Evolutionary conservation across 2,797 vertebrate genomes (phyloP).

Genomic region (Capromys pilorides): DNA sequence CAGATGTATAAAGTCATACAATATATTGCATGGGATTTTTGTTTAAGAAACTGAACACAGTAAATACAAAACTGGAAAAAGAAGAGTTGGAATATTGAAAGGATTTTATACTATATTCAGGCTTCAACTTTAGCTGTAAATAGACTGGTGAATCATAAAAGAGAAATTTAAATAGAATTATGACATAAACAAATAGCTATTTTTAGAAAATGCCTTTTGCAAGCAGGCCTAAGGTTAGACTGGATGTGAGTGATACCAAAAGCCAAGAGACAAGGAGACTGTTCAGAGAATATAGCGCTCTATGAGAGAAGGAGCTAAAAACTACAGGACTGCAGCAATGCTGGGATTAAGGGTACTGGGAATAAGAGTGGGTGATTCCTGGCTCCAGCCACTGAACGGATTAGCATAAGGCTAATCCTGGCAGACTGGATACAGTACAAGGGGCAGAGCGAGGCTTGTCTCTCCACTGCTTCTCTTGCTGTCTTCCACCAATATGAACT

Average conservation of each 20-base stretch:
- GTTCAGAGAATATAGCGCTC: background rate
- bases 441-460: background rate
- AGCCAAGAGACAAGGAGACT: background rate
- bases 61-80: background rate
- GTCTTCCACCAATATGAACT: background rate
- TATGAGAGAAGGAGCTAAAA: background rate
- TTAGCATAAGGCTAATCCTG: background rate
- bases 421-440: background rate
- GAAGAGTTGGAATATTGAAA: background rate
- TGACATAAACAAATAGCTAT: background rate
- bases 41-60: background rate
- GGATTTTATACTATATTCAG: background rate
- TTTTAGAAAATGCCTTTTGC: conserved; percentile 38
- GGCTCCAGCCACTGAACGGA: background rate
- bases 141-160: background rate
- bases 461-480: background rate
- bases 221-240: background rate
- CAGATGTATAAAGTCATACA: background rate
- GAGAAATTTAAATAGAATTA: conserved; percentile 28
- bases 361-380: background rate
- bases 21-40: background rate
- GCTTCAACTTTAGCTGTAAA: background rate
- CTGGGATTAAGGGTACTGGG: background rate
- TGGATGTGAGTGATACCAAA: background rate
- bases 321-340: background rate